Base-by-base conservation (phyloP, 2,888 invertebrate species). In the Ophion obscuratus region DNA sequence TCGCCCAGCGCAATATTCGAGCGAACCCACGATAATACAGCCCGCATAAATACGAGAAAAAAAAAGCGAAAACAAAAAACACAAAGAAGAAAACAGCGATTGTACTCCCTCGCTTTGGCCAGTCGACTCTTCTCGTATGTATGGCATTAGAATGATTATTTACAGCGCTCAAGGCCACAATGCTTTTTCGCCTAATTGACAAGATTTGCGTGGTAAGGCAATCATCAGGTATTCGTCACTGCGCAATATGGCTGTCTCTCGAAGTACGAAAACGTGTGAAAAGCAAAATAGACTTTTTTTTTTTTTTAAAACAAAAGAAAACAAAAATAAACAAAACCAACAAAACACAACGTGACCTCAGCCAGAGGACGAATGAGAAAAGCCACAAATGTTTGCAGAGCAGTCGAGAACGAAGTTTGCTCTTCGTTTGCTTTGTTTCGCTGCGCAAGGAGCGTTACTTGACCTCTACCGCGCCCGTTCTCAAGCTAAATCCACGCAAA, bases 131-230 rank as follows among this genome's bases (percentile, higher is more conserved):
- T 40, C 24, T 27, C 76, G 31, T 71, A 53, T 1, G 53, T 73
- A 27, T 70, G 82, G 64, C 79, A 59, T 79, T 75, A 53, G 47
- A 85, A 74, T 75, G 67, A 66, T 76, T 83, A 86, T 86, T 85
- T 88, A 85, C 81, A 85, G 73, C 62, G 62, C 80, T 78, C 73
- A 85, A 84, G 81, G 77, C 86, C 75, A 86, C 83, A 70, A 77
- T 83, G 75, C 83, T 86, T 85, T 83, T 71, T 75, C 81, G 81
- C 74, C 79, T 86, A 86, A 88, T 86, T 87, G 87, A 88, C 87
- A 83, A 88, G 78, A 86, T 84, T 83, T 70, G 77, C 83, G 81
- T 75, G 17, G 61, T 81, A 86, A 86, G 83, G 83, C 83, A 83
- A 83, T 86, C 83, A 75, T 78, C 83, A 66, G 74, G 73, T 78